A percentile compares a stretch with the other conserved stretches of the same genome.
Evolutionary conservation across 2,888 invertebrate species (phyloP).

Genomic region (Creontiades dilutus): DNA sequence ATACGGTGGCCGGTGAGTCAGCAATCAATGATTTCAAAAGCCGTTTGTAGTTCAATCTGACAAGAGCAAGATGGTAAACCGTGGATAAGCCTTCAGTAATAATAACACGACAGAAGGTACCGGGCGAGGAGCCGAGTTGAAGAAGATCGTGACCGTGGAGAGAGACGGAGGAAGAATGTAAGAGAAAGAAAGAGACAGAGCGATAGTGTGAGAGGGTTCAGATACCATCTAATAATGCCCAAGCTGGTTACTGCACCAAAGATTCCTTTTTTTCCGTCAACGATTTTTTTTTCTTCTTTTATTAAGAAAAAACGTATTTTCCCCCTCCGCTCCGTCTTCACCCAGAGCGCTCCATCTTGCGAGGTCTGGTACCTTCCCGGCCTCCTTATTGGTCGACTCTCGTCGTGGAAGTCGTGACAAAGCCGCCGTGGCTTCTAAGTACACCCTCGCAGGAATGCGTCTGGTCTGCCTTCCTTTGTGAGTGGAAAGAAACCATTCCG

Average conservation of each 20-base stretch:
- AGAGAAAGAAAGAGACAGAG: constrained; percentile 7
- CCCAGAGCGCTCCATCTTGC: neutral
- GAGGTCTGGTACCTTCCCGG: neutral
- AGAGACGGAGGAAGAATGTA: constrained; percentile 30
- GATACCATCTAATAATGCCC: constrained; percentile 55
- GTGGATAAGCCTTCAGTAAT: constrained; percentile 11
- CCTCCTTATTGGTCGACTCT: neutral
- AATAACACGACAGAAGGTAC: constrained; percentile 22
- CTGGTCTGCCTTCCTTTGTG: constrained; percentile 5
- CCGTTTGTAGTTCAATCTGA: constrained; percentile 25
- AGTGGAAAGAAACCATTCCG: neutral
- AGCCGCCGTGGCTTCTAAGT: constrained; percentile 1
- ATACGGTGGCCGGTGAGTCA: neutral
- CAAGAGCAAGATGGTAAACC: constrained; percentile 14
- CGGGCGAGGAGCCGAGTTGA: neutral
- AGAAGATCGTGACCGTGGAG: constrained; percentile 51
- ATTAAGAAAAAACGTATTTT: neutral
- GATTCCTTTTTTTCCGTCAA: neutral
- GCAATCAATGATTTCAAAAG: constrained; percentile 32
- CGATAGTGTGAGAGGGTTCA: constrained; percentile 27
- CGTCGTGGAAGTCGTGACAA: constrained; percentile 1
- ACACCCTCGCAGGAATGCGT: constrained; percentile 17
- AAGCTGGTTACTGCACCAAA: constrained; percentile 44
- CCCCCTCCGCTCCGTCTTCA: neutral
- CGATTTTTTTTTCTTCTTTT: neutral